phyloP scores from a whole-genome alignment of 2,888 invertebrate genomes.

The Zaprionus lineosus region DNA sequence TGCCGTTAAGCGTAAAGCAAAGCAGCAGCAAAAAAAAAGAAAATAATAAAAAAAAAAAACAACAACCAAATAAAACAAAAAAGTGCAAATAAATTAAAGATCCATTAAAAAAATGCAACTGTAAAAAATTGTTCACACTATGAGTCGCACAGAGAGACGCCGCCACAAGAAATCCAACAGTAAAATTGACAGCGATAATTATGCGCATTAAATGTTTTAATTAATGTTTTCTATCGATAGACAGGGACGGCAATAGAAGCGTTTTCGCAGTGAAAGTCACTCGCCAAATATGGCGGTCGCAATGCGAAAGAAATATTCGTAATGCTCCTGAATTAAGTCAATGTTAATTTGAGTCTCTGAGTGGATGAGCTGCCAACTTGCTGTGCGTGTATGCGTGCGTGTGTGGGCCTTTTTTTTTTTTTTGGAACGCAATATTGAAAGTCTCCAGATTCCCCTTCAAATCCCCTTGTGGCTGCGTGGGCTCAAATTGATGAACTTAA shows the following conservation, averaged over 20 bases:
- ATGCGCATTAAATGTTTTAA: slow-evolving; percentile 74
- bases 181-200: slow-evolving; percentile 60
- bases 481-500: too few relatives aligned
- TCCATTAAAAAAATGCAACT: slow-evolving; percentile 20
- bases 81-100: slow-evolving; percentile 11
- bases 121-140: slow-evolving; percentile 33
- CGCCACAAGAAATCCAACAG: slow-evolving; percentile 24
- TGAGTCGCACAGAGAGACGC: slow-evolving; percentile 21
- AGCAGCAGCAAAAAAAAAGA: slow-evolving; percentile 49
- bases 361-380: slow-evolving; percentile 59
- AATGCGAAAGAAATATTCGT: slow-evolving; percentile 35
- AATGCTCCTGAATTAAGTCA: slow-evolving; percentile 49
- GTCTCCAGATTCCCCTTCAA: too few relatives aligned
- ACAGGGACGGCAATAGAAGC: slow-evolving; percentile 24
- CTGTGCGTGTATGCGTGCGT: slow-evolving; percentile 40
- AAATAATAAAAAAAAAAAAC: neutral
- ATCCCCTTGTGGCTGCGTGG: too few relatives aligned
- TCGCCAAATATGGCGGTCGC: slow-evolving; percentile 47
- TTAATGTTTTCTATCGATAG: slow-evolving; percentile 63
- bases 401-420: slow-evolving; percentile 17
- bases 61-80: neutral
- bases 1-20: slow-evolving; percentile 34
- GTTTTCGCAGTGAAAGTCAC: slow-evolving; percentile 59
- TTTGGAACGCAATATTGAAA: slow-evolving; percentile 7
- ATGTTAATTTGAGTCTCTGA: slow-evolving; percentile 44